These are phyloP conservation scores for Crypturellus undulatus DNA, from an alignment of 2,113 vertebrate genomes.

Conservation along the genomic window DNA sequence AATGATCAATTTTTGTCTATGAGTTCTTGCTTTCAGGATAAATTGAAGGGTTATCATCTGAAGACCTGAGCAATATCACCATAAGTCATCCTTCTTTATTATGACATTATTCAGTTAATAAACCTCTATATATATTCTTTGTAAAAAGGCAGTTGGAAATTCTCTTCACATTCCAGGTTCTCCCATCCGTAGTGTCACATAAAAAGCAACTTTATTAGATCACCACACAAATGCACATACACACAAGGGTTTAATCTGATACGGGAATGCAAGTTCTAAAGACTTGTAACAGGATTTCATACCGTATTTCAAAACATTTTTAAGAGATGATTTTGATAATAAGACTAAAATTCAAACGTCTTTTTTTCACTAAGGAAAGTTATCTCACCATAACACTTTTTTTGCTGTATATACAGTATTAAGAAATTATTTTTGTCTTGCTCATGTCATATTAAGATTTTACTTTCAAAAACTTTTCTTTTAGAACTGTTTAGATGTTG, in stretches of 20 bases:
- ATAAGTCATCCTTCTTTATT: background rate
- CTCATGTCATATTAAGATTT: background rate
- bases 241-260: background rate
- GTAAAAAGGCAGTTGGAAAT: background rate
- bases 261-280: background rate
- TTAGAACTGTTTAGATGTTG: background rate
- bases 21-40: background rate
- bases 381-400: background rate
- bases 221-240: background rate
- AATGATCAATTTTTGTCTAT: background rate
- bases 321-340: background rate
- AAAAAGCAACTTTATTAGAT: background rate
- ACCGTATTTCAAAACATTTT: background rate
- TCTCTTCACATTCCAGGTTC: background rate
- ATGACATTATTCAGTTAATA: background rate
- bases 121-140: background rate
- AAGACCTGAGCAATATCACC: background rate
- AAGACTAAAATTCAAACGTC: background rate
- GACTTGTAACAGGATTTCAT: background rate
- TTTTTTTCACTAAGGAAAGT: background rate
- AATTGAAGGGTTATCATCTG: background rate
- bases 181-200: background rate
- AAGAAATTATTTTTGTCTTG: background rate
- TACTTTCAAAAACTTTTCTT: background rate
- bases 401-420: background rate